A percentile compares a stretch with the other conserved stretches of the same genome.
These are phyloP conservation scores for Sula dactylatra DNA, from an alignment of 2,113 vertebrate species.

Conservation along the genomic window DNA sequence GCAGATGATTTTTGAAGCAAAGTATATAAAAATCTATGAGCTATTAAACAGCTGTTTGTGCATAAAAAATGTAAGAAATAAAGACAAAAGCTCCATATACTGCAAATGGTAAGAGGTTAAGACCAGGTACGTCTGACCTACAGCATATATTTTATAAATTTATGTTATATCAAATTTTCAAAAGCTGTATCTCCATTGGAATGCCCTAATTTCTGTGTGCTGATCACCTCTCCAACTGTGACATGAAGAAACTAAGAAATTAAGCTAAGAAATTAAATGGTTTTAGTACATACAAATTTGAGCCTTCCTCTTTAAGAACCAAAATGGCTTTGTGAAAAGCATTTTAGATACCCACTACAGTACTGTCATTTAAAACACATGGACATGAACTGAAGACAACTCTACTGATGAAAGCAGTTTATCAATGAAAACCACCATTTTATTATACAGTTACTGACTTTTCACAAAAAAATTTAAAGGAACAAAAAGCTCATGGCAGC, in stretches of 20 bases:
- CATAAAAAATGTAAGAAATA: not conserved
- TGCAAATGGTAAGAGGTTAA: not conserved
- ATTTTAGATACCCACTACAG: not conserved
- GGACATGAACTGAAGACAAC: not conserved
- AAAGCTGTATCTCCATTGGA: not conserved
- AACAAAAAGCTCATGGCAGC: not conserved
- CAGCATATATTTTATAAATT: not conserved
- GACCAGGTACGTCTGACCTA: not conserved
- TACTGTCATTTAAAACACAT: not conserved
- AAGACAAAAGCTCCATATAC: not conserved
- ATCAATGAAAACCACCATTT: not conserved
- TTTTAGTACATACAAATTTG: not conserved
- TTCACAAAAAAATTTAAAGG: not conserved
- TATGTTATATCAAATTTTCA: not conserved
- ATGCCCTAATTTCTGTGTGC: not conserved
- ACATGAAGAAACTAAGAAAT: not conserved
- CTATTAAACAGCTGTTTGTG: not conserved
- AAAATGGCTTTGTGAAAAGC: not conserved
- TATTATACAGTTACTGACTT: not conserved
- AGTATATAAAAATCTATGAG: not conserved
- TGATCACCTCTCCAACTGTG: not conserved
- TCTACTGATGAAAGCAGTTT: not conserved
- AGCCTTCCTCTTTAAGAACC: not conserved
- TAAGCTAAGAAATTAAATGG: not conserved
- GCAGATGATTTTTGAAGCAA: not conserved